phyloP scores from a whole-genome alignment of 2,113 vertebrate genomes.

The Axis porcinus region DNA sequence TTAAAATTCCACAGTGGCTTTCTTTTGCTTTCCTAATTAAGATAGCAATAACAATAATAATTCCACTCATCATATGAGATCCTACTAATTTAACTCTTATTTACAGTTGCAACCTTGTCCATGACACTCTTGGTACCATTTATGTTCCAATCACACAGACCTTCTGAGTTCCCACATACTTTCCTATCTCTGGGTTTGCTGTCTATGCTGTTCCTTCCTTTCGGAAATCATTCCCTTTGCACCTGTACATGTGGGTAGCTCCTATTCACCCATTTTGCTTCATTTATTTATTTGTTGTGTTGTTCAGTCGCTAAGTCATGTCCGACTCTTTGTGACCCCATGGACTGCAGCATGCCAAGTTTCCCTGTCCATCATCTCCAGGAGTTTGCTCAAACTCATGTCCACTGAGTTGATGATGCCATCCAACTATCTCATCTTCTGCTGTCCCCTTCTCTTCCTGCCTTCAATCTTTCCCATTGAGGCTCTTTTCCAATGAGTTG shows the following conservation, averaged over 20 bases:
- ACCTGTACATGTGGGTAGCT: accelerated
- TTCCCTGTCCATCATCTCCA: not conserved
- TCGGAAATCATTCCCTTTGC: not conserved
- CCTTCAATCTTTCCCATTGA: not conserved
- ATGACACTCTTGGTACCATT: not conserved
- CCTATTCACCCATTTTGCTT: not conserved
- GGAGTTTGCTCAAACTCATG: not conserved
- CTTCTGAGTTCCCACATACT: not conserved
- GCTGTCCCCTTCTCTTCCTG: not conserved
- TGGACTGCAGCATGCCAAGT: not conserved
- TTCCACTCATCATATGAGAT: not conserved
- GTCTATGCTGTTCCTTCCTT: not conserved
- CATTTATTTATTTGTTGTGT: not conserved
- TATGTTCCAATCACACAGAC: not conserved
- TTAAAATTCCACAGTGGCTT: not conserved
- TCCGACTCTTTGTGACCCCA: not conserved
- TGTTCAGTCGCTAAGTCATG: not conserved
- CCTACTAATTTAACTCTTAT: not conserved
- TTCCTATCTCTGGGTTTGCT: not conserved
- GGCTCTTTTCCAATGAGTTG: not conserved
- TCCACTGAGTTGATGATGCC: not conserved
- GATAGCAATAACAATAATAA: not conserved
- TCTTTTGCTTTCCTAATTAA: not conserved
- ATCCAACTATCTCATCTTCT: not conserved
- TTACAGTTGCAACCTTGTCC: not conserved